phyloP scores from a whole-genome alignment of 2,797 vertebrate genomes.

The Myotis pilosus region DNA sequence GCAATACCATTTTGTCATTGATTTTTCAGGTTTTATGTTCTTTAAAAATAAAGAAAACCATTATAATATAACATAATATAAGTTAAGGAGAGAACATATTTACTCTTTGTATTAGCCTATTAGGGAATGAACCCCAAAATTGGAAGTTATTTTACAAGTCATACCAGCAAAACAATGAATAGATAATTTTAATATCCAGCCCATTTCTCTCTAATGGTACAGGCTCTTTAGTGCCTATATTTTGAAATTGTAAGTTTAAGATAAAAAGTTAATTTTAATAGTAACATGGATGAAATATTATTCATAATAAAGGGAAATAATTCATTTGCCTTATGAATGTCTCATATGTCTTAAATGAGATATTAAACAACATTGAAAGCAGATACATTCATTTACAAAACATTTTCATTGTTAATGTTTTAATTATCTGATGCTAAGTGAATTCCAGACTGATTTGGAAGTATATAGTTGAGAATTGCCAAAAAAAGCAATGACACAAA shows the following conservation, averaged over 20 bases:
- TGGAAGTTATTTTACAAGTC: background rate
- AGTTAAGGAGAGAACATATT: background rate
- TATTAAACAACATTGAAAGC: background rate
- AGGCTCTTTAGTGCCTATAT: background rate
- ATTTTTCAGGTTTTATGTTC: constrained; percentile 4
- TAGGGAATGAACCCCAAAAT: background rate
- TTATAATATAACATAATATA: background rate
- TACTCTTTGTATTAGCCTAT: background rate
- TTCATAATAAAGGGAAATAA: background rate
- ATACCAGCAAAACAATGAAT: background rate
- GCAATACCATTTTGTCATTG: constrained; percentile 24
- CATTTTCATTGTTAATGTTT: background rate
- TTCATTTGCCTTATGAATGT: background rate
- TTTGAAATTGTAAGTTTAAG: background rate
- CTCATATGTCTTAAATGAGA: background rate
- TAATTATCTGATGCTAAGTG: background rate
- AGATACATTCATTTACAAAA: background rate
- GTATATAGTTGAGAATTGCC: background rate
- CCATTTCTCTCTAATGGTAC: background rate
- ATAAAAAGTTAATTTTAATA: background rate
- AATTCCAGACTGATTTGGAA: background rate
- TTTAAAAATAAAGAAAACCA: constrained; percentile 14
- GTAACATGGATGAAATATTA: background rate
- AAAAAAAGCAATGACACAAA: background rate
- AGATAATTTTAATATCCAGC: background rate